These are phyloP conservation scores for Drosophila anomelani DNA, from an alignment of 2,888 invertebrate genomes.

Conservation along the genomic window DNA sequence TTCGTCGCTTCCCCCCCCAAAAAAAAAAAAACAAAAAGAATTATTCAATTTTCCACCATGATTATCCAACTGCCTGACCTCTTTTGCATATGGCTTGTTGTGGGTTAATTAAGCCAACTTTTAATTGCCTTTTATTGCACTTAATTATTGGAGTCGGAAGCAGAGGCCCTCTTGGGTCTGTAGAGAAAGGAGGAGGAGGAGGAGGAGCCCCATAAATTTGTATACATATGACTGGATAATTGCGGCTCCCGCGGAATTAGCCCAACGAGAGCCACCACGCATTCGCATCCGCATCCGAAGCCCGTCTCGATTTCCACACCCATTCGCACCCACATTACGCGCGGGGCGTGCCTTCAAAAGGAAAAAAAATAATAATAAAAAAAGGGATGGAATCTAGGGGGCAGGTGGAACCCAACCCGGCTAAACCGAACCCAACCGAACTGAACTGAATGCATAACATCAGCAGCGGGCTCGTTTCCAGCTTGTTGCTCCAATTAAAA, in stretches of 20 bases:
- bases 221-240: slow-evolving; percentile 37
- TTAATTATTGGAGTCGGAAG: slow-evolving; percentile 57
- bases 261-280: slow-evolving; percentile 36
- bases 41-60: slow-evolving; percentile 22
- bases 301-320: slow-evolving; percentile 28
- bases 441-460: slow-evolving; percentile 25
- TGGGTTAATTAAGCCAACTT: slow-evolving; percentile 51
- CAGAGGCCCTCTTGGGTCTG: slow-evolving; percentile 14
- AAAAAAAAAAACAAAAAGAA: background rate
- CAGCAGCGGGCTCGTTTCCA: slow-evolving; percentile 20
- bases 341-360: slow-evolving; percentile 24
- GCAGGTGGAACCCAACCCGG: slow-evolving; percentile 27
- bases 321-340: slow-evolving; percentile 46
- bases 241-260: slow-evolving; percentile 31
- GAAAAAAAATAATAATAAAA: background rate
- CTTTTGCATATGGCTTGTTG: slow-evolving; percentile 58
- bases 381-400: slow-evolving; percentile 11
- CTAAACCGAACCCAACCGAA: background rate
- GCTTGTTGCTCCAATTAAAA: slow-evolving; percentile 33
- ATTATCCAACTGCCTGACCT: slow-evolving; percentile 18
- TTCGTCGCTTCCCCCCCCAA: background rate
- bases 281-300: slow-evolving; percentile 8
- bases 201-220: slow-evolving; percentile 22
- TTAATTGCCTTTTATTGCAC: slow-evolving; percentile 67
- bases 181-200: background rate